These are phyloP conservation scores for Hemibagrus guttatus DNA, from an alignment of 2,797 vertebrate species.

Conservation along the genomic window DNA sequence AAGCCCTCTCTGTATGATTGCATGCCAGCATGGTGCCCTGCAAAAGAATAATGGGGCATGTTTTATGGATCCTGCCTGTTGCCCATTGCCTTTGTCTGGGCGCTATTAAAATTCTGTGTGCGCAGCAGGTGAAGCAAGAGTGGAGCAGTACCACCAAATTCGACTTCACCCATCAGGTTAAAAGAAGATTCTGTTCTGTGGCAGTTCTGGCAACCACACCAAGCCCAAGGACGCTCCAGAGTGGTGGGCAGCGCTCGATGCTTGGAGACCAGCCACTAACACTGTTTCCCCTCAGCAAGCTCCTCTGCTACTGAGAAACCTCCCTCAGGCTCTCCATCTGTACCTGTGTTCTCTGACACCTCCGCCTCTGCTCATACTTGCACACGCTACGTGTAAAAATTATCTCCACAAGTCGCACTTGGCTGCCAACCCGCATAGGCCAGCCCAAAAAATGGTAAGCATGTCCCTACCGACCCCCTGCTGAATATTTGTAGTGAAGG, in stretches of 20 bases:
- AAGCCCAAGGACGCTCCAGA: conserved; percentile 9
- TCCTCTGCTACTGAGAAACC: conserved; percentile 57
- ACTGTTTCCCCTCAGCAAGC: conserved; percentile 56
- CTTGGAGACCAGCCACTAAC: conserved; percentile 35
- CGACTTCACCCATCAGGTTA: conserved; percentile 75
- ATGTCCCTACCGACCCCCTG: neutral
- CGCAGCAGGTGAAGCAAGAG: conserved; percentile 61
- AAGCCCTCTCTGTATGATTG: conserved; percentile 70
- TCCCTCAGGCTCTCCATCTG: conserved; percentile 65
- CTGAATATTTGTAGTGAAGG: conserved; percentile 27
- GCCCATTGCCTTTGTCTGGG: conserved; percentile 75
- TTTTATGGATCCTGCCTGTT: conserved; percentile 71
- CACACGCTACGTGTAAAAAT: conserved; percentile 40
- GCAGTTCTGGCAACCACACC: conserved; percentile 53
- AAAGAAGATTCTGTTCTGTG: conserved; percentile 70
- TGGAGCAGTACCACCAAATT: conserved; percentile 71
- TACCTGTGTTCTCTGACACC: conserved; percentile 45
- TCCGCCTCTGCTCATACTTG: conserved; percentile 28
- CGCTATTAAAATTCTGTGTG: conserved; percentile 74
- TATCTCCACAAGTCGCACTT: conserved; percentile 45
- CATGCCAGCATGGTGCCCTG: conserved; percentile 70
- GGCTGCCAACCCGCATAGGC: conserved; percentile 13
- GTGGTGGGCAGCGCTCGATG: conserved; percentile 48
- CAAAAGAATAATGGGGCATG: conserved; percentile 69
- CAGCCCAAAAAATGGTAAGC: neutral